Base-by-base conservation (phyloP, 2,888 invertebrate species). In the Melipona beecheii region DNA sequence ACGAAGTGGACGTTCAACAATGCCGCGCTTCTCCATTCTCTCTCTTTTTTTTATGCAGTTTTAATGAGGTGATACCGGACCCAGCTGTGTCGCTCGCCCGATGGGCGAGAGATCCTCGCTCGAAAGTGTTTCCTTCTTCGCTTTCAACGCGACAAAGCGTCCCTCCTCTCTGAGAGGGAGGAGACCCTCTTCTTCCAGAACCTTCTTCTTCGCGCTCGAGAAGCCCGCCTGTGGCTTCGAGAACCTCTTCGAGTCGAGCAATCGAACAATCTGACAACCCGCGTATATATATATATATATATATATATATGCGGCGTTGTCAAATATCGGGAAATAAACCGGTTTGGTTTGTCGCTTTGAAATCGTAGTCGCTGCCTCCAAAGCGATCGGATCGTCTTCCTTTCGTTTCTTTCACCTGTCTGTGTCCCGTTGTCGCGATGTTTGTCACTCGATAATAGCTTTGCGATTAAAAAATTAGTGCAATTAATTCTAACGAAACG, bases 41-140 rank as follows among this genome's bases (percentile, higher is more conserved):
- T 43, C 43, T 11, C 36, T 36, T 0, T 36, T 89, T 89, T 88
- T 81, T 83, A 86, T 82, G 81, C 79, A 68, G 78, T 75, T 87
- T 90, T 89, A 89, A 89, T 86, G 89, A 88, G 86, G 66, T 78
- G 87, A 89, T 86, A 86, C 62, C 84, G 60, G 69, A 68, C 75
- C 77, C 71, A 70, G 62, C 76, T 74, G 78, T 66, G 73, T 54
- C 69, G 56, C 66, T 54, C 66, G 52, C 60, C 69, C 72, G 60
- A 60, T 62, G 62, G 43, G 71, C 70, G 62, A 70, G 78, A 83
- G 81, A 83, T 88, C 78, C 78, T 73, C 62, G 70, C 81, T 79
- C 72, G 75, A 50, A 75, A 74, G 86, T 80, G 83, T 88, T 87
- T 85, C 81, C 82, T 81, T 73, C 64, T 64, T 69, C 70, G 84